Base-by-base conservation (phyloP, 2,113 vertebrate genomes). In the Patagioenas fasciata region DNA sequence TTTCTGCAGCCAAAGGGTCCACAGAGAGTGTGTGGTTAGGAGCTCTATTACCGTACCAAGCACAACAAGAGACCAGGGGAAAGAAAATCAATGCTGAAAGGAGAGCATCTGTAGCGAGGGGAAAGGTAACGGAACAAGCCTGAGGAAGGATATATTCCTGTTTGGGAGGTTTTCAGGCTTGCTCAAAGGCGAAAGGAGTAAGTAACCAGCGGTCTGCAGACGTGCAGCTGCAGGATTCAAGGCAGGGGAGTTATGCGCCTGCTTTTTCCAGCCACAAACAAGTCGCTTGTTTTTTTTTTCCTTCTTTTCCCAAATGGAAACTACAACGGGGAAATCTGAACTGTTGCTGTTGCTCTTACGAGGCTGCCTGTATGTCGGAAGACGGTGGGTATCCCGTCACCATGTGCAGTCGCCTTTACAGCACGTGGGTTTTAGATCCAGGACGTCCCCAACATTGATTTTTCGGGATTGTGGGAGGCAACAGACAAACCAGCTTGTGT, bases 371-470 rank as follows among this genome's bases (percentile, higher is more conserved):
- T 26, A 38, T 56, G 47, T 56, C 5, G 0, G 40, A 48, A 79
- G 61, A 73, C 54, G 21, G 19, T 13, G 24, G 26, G 10, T 8
- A 4, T 62, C 1, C 0, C n/a, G 48, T 29, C 40, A 61, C 47
- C 2, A 0, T 0, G 1, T 15, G 15, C 9, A 16, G 34, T 65
- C 1, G 1, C 34, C 50, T 87, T 64, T 36, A 10, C 2, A 40
- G 40, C 40, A 40, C 13, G 40, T 13, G 44, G 44, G 20, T 26
- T 56, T 74, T n/a, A 29, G n/a, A 54, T 44, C 34, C 15, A 15
- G 24, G 28, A 21, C 2, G 1, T 79, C 34, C 26, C 31, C 16
- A 18, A 21, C 1, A 0, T 36, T 1, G 1, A 26, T 65, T 62
- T 70, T 73, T 79, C 0, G 0, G 34, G 50, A 29, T 34, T 9